Conservation (phyloP, 1,140 invertebrate species). For the Eueides isabella region DNA sequence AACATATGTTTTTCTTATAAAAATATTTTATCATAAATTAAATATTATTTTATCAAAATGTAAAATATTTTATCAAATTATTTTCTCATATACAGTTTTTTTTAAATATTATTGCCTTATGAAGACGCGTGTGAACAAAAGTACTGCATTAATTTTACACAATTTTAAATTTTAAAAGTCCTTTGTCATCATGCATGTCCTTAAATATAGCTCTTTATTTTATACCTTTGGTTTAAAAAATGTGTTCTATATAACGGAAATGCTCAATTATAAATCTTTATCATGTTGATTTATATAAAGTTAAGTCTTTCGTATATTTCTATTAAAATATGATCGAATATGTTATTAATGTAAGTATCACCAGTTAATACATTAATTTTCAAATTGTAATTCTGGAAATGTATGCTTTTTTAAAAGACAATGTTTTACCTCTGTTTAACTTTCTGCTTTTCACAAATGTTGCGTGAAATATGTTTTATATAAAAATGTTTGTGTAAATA, state of each 20-base stretch:
- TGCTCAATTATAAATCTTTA: neutral
- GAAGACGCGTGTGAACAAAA: too few species aligned
- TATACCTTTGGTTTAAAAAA: neutral
- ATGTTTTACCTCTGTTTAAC: neutral
- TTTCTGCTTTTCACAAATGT: too few species aligned
- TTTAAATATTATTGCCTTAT: neutral
- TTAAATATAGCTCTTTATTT: neutral
- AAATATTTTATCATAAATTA: too few species aligned
- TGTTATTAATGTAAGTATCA: too few species aligned
- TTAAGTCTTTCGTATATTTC: neutral
- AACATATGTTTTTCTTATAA: neutral
- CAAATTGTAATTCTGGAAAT: neutral
- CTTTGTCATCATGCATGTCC: neutral
- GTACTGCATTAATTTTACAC: rapidly evolving
- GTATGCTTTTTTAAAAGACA: neutral
- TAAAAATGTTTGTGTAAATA: too few species aligned
- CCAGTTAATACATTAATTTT: neutral
- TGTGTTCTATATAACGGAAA: neutral
- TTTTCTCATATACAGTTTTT: neutral
- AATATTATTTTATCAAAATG: neutral
- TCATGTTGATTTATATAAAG: neutral
- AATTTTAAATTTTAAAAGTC: too few species aligned
- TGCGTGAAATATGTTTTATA: too few species aligned
- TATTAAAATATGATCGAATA: neutral
- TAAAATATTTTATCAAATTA: constrained; percentile 1